Percentiles rank a stretch among this genome's conserved stretches.
phyloP scores from a whole-genome alignment of 2,113 vertebrate genomes.

The crab-eating macaque (Macaca fascicularis) region T2T-MFA8v1.1 NC_088394.1:51086001-51086500 shows the following conservation, averaged over 20 bases:
- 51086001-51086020: background rate
- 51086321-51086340: background rate
- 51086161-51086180: accelerated
- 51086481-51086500: background rate
- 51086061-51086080: accelerated
- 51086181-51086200: background rate
- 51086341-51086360: background rate
- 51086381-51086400: background rate
- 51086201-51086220: background rate
- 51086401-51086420: accelerated
- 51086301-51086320: accelerated
- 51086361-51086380: background rate
- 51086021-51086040: background rate
- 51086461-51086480: background rate
- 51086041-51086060: background rate
- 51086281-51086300: background rate
- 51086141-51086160: background rate
- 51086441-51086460: accelerated
- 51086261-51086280: background rate
- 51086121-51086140: background rate
- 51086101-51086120: background rate
- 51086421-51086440: background rate
- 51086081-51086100: background rate
- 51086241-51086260: too few relatives aligned
- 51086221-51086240: background rate